phyloP scores from a whole-genome alignment of 2,113 vertebrate species.

The Macaca nemestrina region DNA sequence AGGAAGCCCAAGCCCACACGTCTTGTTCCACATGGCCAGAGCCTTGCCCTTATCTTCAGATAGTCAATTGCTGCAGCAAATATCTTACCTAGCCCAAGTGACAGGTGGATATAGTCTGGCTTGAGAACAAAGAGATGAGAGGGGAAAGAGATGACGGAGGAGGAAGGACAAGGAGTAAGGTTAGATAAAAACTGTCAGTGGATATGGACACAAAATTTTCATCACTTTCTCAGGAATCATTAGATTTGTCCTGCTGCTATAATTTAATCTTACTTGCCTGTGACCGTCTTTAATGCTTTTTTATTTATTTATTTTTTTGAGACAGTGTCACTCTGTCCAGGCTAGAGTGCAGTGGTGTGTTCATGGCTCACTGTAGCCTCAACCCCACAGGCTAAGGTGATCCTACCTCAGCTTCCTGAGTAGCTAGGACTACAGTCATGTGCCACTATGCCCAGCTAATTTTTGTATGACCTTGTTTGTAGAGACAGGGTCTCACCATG shows the following conservation, averaged over 20 bases:
- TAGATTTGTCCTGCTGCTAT: neutral
- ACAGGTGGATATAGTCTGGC: neutral
- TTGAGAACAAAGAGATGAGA: neutral
- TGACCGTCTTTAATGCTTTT: neutral
- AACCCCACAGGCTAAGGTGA: neutral
- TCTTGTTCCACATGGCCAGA: neutral
- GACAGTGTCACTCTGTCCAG: neutral
- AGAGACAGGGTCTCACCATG: neutral
- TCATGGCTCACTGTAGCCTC: neutral
- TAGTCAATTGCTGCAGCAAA: neutral
- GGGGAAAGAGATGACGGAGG: neutral
- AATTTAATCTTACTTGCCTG: neutral
- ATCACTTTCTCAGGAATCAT: neutral
- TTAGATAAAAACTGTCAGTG: neutral
- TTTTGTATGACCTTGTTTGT: neutral
- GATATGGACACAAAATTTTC: neutral
- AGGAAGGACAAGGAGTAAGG: neutral
- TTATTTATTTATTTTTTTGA: neutral
- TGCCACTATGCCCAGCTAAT: neutral
- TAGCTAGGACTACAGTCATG: neutral
- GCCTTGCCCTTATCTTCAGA: neutral
- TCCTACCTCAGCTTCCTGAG: neutral
- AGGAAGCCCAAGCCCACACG: neutral
- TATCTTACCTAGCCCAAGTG: neutral
- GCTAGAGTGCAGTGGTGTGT: neutral